Base-by-base conservation (phyloP, 2,113 vertebrate genomes). In the Myrmecophaga tridactyla region DNA sequence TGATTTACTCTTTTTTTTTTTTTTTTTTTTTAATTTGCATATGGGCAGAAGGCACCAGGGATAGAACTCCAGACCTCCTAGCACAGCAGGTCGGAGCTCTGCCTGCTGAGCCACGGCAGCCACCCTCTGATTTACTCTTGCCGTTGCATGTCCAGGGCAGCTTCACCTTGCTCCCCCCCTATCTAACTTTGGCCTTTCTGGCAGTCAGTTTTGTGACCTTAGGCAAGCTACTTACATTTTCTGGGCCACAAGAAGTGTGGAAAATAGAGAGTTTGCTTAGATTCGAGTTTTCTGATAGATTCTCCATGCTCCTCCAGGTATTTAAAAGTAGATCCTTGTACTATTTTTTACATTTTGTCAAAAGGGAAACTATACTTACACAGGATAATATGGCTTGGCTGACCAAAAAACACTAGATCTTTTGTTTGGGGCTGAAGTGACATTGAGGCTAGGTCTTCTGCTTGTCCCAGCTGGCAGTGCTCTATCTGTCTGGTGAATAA, bases 401-500 rank as follows among this genome's bases (percentile, higher is more conserved):
- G 77, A 78, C 67, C n/a, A 25, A 31, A 48, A 80, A 48, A 69
- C 46, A 93, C 31, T 67, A 88, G 65, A 58, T 72, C 56, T 89
- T 6, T 67, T 76, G 69, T 89, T 93, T 36, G 90, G 51, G 23
- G 20, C 88, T 34, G 31, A 41, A 77, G 63, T 78, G 36, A 77
- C 53, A 77, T 67, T 15, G 13, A 53, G 70, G 31, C 77, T 34
- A 25, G 72, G 46, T 87, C 72, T 94, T 77, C 17, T 86, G 12
- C 53, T 39, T 85, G 23, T 76, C 86, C 83, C 86, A 89, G 43
- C 72, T 80, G 43, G 51, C 51, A 65, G 63, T 80, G 43, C 60
- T 89, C 58, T 86, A 9, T 58, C 6, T 93, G 87, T 78, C 81
- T 93, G 94, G 92, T 97, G 92, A 97, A 90, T 95, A 90, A 96